Percentiles rank a stretch among this genome's conserved stretches.
These are phyloP conservation scores for Archaeoteleia sp. DNA, from an alignment of 2,888 invertebrate genomes.

Conservation along the genomic window DNA sequence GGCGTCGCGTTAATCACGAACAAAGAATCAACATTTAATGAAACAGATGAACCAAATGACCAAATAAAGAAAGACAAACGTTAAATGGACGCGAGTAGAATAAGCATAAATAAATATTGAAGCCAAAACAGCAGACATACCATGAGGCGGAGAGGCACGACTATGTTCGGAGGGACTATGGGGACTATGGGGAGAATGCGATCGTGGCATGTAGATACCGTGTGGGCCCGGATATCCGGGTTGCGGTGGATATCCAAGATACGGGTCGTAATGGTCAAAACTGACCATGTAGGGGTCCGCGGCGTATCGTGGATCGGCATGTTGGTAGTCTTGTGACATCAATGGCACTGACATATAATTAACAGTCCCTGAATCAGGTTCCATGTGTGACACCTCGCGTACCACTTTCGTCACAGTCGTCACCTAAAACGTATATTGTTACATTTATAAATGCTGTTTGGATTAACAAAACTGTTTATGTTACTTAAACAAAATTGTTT, in stretches of 20 bases:
- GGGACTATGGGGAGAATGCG: conserved; percentile 71
- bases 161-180: conserved; percentile 73
- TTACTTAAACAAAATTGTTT: too few species aligned
- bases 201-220: conserved; percentile 71
- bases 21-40: too few species aligned
- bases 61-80: conserved; percentile 20
- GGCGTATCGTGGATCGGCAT: conserved; percentile 69
- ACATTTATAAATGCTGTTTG: too few species aligned
- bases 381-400: conserved; percentile 79
- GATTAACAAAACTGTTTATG: too few species aligned
- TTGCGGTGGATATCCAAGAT: conserved; percentile 72
- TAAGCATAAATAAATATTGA: not conserved
- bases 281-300: conserved; percentile 74
- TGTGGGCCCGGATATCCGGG: conserved; percentile 72
- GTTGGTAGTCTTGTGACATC: conserved; percentile 73
- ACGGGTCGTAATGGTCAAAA: conserved; percentile 75
- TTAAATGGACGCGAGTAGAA: not conserved
- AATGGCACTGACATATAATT: conserved; percentile 73
- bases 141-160: conserved; percentile 73
- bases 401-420: conserved; percentile 84
- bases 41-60: too few species aligned
- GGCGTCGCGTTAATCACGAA: too few species aligned
- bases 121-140: conserved; percentile 57
- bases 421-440: conserved; percentile 75
- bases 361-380: conserved; percentile 76